Evolutionary conservation across 2,888 invertebrate species (phyloP).

Genomic region (Sericinus montela): DNA sequence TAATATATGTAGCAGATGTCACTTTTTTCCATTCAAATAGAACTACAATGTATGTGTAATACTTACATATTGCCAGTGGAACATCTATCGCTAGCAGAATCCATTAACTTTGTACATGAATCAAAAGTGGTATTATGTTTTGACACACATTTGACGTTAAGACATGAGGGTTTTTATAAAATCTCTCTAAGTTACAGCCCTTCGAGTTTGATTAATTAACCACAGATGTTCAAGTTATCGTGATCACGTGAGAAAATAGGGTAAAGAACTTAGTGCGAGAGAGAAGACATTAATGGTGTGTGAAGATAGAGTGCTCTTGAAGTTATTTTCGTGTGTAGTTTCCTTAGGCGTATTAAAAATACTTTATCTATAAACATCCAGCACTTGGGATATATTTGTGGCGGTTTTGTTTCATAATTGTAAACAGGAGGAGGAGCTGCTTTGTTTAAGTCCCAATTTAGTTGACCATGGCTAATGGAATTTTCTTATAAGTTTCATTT

Average conservation of each 20-base stretch:
- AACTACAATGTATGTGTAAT: too few species aligned
- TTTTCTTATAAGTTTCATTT: conserved; percentile 4
- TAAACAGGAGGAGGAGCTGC: background rate
- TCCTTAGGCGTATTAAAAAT: conserved; percentile 11
- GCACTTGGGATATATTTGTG: conserved; percentile 8
- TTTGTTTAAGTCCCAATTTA: conserved; percentile 5
- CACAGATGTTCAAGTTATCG: conserved; percentile 50
- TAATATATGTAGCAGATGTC: too few species aligned
- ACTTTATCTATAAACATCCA: conserved; percentile 1
- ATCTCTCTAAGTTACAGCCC: conserved; percentile 26
- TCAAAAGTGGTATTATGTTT: too few species aligned
- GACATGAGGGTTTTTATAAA: conserved; percentile 16
- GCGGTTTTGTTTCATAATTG: conserved; percentile 6
- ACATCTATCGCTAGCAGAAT: too few species aligned
- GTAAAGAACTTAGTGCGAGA: conserved; percentile 34
- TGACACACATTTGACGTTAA: background rate
- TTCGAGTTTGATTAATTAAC: conserved; percentile 52
- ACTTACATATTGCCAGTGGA: too few species aligned
- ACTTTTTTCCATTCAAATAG: too few species aligned
- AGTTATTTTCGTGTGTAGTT: conserved; percentile 26
- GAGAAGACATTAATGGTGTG: conserved; percentile 40
- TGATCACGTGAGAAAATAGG: conserved; percentile 62
- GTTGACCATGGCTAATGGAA: conserved; percentile 5
- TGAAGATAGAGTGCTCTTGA: conserved; percentile 27
- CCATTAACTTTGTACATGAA: too few species aligned